Evolutionary conservation across 2,797 vertebrate genomes (phyloP), one percentile per base, ranked within the genome.

Genomic region (Gymnothorax javanicus): DNA sequence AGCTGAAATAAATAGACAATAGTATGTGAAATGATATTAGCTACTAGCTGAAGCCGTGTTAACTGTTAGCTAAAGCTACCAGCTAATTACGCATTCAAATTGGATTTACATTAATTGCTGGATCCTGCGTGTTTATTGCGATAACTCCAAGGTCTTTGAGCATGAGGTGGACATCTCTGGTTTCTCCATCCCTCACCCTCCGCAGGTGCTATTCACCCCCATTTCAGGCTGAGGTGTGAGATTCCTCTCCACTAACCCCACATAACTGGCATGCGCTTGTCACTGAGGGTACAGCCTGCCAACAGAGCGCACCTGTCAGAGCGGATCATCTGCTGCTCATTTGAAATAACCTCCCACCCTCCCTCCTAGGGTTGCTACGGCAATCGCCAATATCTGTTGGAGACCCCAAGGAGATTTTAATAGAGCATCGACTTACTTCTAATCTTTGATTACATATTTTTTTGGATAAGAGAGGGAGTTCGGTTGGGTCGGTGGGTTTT

Each of bases 321-420:
- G 77, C 83, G 86, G 71, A 86, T 60, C 64, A 84, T 54, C 73
- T 12, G 84, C 67, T 27, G 15, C 1, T 27, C 33, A 33, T 3
- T 8, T 43, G 25, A 33, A 64, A 5, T 43, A 12, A 0, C 33
- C 43, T 54, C 27, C 56, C n/a, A 57, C 82, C 3, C 3, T 3
- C 50, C 20, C 82, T 20, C 3, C 56, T 11, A 27, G 12, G 9
- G 81, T 25, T 8, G 23, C 75, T 50, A 5, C 15, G 75, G 43
- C 43, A 17, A 52, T 11, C 15, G 33, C 75, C 15, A 17, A 23
- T 43, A 1, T 20, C 23, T 52, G 54, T 52, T 52, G 77, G 17
- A 81, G 52, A 9, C 52, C 75, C 94, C 89, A 93, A 93, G 93
- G 93, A 90, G 91, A 92, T 87, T 84, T 88, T 2, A 20, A 84